Evolutionary conservation across 2,797 vertebrate species (phyloP).

Genomic region (Anguilla pacifica): DNA sequence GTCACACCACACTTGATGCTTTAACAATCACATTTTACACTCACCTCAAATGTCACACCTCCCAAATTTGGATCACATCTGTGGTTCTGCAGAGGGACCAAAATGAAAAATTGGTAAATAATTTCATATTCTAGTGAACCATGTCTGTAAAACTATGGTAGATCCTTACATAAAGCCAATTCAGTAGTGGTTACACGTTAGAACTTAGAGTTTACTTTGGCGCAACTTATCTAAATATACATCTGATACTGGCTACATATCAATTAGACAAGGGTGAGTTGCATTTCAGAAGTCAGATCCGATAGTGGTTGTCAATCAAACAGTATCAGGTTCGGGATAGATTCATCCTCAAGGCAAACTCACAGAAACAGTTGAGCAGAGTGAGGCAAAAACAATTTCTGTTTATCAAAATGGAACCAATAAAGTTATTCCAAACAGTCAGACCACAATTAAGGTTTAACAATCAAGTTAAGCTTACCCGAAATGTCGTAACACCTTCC

Average conservation of each 20-base stretch:
- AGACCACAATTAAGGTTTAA: not conserved
- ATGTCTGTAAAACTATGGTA: slow-evolving; percentile 1
- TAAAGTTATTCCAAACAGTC: not conserved
- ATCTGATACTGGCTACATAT: not conserved
- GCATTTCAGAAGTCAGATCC: slow-evolving; percentile 62
- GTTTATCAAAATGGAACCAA: no score
- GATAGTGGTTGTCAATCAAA: slow-evolving; percentile 49
- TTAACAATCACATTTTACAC: not conserved
- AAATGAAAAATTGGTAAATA: not conserved
- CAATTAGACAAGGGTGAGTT: not conserved
- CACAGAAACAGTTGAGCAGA: not conserved
- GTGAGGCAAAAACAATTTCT: not conserved
- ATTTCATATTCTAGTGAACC: not conserved
- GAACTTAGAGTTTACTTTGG: not conserved
- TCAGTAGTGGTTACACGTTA: not conserved
- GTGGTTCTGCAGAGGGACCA: not conserved
- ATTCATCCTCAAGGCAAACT: slow-evolving; percentile 47
- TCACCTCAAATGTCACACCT: not conserved
- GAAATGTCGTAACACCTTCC: slow-evolving; percentile 50
- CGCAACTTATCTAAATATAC: not conserved
- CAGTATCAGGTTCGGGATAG: slow-evolving; percentile 54
- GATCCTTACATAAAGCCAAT: not conserved
- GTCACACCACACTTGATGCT: no score
- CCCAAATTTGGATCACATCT: not conserved
- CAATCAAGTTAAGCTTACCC: not conserved